Percentiles rank a stretch among this genome's conserved stretches.
phyloP scores from a whole-genome alignment of 2,888 invertebrate species.

The Xanthia icteritia region DNA sequence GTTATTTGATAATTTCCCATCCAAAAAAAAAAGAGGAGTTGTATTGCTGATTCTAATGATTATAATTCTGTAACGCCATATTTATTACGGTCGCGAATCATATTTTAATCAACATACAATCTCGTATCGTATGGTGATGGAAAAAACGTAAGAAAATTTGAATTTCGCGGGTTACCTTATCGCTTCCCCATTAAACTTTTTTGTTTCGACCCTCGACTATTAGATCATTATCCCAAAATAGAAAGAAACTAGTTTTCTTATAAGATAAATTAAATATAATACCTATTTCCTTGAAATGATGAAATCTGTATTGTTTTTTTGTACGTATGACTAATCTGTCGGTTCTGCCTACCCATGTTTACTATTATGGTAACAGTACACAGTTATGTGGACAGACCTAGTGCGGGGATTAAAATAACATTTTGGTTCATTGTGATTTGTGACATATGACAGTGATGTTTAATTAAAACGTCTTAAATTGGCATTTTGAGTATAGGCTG shows the following conservation, averaged over 20 bases:
- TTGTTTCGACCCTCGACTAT: not conserved
- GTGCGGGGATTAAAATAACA: slow-evolving; percentile 41
- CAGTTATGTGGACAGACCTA: slow-evolving; percentile 57
- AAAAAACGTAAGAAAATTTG: no score
- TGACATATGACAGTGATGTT: slow-evolving; percentile 17
- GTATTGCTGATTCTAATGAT: no score
- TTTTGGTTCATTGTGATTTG: slow-evolving; percentile 28
- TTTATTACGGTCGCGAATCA: no score
- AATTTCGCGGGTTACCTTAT: no score
- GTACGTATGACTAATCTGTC: slow-evolving; percentile 5
- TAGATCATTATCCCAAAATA: not conserved
- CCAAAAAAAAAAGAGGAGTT: no score
- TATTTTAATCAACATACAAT: no score
- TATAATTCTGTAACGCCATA: no score
- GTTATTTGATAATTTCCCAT: no score
- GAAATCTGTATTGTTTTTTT: slow-evolving; percentile 3
- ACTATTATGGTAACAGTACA: slow-evolving; percentile 47
- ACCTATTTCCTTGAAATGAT: not conserved
- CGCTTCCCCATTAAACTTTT: no score
- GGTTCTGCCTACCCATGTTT: slow-evolving; percentile 36
- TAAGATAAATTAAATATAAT: not conserved
- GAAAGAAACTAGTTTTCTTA: not conserved
- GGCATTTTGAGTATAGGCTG: not conserved
- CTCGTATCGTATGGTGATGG: no score
- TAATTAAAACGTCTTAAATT: slow-evolving; percentile 2